These are phyloP conservation scores for Podargus strigoides DNA, from an alignment of 2,797 vertebrate species.

Conservation along the genomic window DNA sequence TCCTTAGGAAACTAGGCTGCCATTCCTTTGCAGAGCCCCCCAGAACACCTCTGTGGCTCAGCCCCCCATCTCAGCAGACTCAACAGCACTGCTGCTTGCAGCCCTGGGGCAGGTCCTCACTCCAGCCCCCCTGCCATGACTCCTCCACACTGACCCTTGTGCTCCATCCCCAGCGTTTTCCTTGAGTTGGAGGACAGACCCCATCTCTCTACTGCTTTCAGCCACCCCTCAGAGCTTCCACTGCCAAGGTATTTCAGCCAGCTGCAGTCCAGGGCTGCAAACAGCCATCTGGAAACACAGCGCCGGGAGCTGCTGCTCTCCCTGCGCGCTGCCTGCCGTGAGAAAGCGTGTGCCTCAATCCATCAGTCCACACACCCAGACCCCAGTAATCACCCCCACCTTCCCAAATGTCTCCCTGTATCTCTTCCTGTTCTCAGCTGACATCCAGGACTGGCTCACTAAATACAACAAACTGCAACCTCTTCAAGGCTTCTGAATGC, in stretches of 20 bases:
- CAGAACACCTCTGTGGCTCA: not conserved
- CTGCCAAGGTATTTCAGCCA: not conserved
- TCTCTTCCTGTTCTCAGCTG: not conserved
- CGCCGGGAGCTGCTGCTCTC: not conserved
- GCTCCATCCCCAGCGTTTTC: not conserved
- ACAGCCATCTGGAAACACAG: fast-evolving
- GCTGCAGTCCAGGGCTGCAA: not conserved
- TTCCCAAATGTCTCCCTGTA: not conserved
- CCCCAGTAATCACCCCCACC: not conserved
- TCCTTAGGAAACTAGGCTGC: not conserved
- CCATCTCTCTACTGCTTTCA: not conserved
- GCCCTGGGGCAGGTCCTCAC: not conserved
- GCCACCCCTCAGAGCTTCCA: not conserved
- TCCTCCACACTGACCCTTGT: not conserved
- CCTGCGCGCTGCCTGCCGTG: not conserved
- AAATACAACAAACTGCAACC: not conserved
- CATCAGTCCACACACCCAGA: not conserved
- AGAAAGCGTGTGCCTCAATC: not conserved
- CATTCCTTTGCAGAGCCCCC: not conserved
- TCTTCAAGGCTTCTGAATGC: not conserved
- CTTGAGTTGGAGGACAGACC: not conserved
- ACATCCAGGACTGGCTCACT: not conserved
- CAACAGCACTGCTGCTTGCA: not conserved
- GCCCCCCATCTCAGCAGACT: not conserved
- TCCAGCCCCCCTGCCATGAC: not conserved